A percentile compares a stretch with the other conserved stretches of the same genome.
These are phyloP conservation scores for Halcyon badia DNA, from an alignment of 2,797 vertebrate genomes.

Conservation along the genomic window DNA sequence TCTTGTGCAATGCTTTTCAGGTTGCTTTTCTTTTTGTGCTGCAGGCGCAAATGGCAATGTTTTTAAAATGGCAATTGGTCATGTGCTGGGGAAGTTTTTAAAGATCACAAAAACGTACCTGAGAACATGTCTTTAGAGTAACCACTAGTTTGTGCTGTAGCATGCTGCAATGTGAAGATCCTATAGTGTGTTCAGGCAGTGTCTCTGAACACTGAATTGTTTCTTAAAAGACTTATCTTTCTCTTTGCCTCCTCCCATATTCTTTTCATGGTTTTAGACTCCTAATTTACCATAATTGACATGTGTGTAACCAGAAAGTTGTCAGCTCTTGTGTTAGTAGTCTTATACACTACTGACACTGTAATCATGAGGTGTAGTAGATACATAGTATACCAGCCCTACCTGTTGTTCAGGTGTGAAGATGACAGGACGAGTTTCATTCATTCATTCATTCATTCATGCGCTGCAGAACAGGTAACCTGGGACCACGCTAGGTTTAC, in stretches of 20 bases:
- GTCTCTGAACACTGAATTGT: neutral
- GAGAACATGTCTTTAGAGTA: neutral
- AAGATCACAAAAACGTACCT: neutral
- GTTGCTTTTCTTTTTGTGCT: neutral
- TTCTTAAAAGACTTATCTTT: neutral
- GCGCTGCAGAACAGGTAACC: neutral
- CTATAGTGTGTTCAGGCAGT: neutral
- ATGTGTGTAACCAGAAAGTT: neutral
- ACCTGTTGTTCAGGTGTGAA: neutral
- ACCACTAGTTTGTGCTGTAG: conserved; percentile 19
- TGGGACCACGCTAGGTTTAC: neutral
- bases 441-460: neutral
- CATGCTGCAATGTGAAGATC: conserved; percentile 23
- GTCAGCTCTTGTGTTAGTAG: neutral
- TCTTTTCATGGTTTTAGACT: neutral
- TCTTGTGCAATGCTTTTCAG: neutral
- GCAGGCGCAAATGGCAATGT: neutral
- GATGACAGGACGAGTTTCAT: neutral
- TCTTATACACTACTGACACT: neutral
- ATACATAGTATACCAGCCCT: neutral
- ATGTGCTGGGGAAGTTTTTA: neutral
- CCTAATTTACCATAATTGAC: neutral
- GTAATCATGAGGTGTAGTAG: neutral
- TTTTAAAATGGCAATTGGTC: neutral
- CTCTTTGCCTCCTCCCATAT: neutral